Base-by-base conservation (phyloP, 92 coral and sea anemone species). In the Zoanthus gigantus region DNA sequence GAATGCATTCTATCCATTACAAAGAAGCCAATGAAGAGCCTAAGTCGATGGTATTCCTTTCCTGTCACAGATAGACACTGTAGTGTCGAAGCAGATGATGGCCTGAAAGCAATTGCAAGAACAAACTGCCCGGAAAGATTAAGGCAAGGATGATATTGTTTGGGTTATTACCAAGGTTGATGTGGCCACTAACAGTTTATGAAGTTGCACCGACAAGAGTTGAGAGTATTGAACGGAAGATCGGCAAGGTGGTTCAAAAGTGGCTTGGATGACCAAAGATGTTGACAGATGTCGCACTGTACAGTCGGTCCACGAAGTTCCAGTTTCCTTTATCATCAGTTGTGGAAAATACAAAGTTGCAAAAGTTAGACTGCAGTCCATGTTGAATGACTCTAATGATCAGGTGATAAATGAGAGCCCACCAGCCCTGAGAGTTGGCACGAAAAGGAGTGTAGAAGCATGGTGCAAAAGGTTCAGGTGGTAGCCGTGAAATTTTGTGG, bases 131-230 rank as follows among this genome's bases (percentile, higher is more conserved):
- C 23, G 23, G 23, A 23, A 23, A 23, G 23, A 23, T 23, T 23
- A 23, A 23, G 23, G 23, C 23, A 23, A 23, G 23, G 23, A 23
- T 23, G 23, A 23, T 23, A 23, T 0, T 23, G 23, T 23, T 23
- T 23, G 23, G 23, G 23, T 23, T 23, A 23, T 23, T 23, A 23
- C 23, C 23, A 23, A 23, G 23, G 23, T 23, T 23, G 23, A 23
- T 23, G 23, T 23, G 23, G 23, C 23, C 23, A 23, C 23, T 23
- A 23, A 23, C 23, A 23, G 23, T 23, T 23, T 0, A 23, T 82
- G 45, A 86, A 66, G 75, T 86, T 14, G 48, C 89, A 42, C 85
- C 65, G 63, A 12, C 85, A 9, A 28, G 90, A 48, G 79, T 87
- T 7, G 90, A 87, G 73, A 52, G 44, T 29, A 87, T 77, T 53